Percentiles rank a stretch among this genome's conserved stretches.
These are phyloP conservation scores for Corythoichthys intestinalis DNA, from an alignment of 2,113 vertebrate species.

Conservation along the genomic window DNA sequence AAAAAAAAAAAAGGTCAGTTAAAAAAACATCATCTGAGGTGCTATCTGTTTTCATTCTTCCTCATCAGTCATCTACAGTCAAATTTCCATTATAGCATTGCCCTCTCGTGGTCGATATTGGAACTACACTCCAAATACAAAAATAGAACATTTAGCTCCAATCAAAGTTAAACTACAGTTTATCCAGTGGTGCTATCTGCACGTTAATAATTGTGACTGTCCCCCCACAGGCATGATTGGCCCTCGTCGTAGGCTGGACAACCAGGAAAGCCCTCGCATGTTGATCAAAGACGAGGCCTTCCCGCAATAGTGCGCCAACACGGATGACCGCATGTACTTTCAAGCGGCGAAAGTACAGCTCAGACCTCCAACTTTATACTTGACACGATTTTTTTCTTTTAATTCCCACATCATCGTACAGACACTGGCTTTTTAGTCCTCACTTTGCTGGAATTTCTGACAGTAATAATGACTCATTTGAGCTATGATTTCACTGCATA, in stretches of 20 bases:
- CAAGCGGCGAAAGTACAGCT: constrained; percentile 48
- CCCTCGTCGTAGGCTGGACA: constrained; percentile 64
- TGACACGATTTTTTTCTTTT: constrained; percentile 39
- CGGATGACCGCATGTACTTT: constrained; percentile 36
- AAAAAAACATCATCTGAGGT: too few relatives aligned
- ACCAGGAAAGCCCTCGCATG: constrained; percentile 71
- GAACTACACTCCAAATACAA: too few relatives aligned
- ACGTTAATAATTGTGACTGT: background rate
- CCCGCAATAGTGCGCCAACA: constrained; percentile 58
- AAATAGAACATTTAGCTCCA: too few relatives aligned
- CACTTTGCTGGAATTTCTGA: constrained; percentile 21
- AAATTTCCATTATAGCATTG: too few relatives aligned
- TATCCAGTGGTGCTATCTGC: too few relatives aligned
- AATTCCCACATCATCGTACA: constrained; percentile 39
- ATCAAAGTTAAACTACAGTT: too few relatives aligned
- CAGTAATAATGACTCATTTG: constrained; percentile 36
- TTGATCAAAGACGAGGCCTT: constrained; percentile 73
- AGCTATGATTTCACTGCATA: constrained; percentile 6
- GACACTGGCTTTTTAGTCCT: constrained; percentile 34
- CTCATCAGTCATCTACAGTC: too few relatives aligned
- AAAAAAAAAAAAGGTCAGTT: too few relatives aligned
- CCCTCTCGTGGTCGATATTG: too few relatives aligned
- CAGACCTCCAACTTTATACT: constrained; percentile 60
- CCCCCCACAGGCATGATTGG: constrained; percentile 67
- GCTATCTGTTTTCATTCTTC: too few relatives aligned